phyloP scores from a whole-genome alignment of 2,797 vertebrate species.

The Danio kyathit region DNA sequence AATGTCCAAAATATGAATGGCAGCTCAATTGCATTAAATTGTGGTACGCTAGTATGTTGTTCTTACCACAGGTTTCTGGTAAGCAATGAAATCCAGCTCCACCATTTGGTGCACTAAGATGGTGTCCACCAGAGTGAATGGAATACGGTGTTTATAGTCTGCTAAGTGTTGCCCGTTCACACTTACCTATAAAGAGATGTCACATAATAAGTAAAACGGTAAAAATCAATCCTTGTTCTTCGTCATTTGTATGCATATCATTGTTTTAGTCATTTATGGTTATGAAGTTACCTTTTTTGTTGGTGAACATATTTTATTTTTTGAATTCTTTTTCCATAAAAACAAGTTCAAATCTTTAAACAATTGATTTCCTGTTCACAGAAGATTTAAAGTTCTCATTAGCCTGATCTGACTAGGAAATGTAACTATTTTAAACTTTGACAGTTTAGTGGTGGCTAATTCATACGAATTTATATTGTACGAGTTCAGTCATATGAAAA shows the following conservation, averaged over 20 bases:
- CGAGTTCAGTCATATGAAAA: too few species aligned
- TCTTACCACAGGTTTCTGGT: conserved; percentile 65
- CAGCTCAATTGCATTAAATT: background rate
- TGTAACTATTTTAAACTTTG: too few species aligned
- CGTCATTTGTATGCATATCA: conserved; percentile 44
- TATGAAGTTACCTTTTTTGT: too few species aligned
- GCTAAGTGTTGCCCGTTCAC: conserved; percentile 68
- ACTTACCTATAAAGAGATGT: conserved; percentile 62
- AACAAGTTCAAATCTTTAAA: too few species aligned
- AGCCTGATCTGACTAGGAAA: too few species aligned
- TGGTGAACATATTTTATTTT: too few species aligned
- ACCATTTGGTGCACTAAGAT: conserved; percentile 62
- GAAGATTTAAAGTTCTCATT: too few species aligned
- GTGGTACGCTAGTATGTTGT: background rate
- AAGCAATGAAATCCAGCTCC: conserved; percentile 62
- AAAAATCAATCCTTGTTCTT: background rate
- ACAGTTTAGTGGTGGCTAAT: too few species aligned
- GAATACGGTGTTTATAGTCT: conserved; percentile 72
- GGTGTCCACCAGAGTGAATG: conserved; percentile 64
- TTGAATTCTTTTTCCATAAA: too few species aligned
- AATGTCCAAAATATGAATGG: background rate
- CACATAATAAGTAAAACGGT: background rate
- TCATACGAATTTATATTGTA: too few species aligned
- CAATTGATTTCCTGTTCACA: too few species aligned
- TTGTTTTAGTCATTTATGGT: too few species aligned